These are phyloP conservation scores for Botrylloides violaceus DNA, from an alignment of 23 tunicate genomes.

Conservation along the genomic window DNA sequence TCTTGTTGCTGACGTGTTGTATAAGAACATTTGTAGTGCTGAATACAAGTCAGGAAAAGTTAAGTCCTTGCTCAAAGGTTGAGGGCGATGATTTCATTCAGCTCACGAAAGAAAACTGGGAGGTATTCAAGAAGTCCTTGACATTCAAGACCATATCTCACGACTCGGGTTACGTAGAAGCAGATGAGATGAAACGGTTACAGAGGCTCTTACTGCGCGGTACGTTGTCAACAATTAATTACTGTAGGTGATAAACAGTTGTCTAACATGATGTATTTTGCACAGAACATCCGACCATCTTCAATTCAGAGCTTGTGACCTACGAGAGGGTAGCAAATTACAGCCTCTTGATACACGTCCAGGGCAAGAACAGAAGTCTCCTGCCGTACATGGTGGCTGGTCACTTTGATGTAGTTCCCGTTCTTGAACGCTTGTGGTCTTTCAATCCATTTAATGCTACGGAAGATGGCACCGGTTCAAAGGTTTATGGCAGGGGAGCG, in stretches of 20 bases:
- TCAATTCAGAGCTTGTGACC: conserved; percentile 35
- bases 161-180: not conserved
- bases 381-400: conserved; percentile 55
- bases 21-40: not conserved
- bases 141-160: not conserved
- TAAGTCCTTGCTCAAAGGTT: not conserved
- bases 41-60: not conserved
- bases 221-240: not conserved
- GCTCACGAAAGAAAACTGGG: not conserved
- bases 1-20: not conserved
- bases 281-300: conserved; percentile 39
- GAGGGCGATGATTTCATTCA: not conserved
- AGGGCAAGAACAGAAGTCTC: conserved; percentile 31
- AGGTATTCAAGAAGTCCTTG: not conserved
- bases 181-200: not conserved
- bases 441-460: conserved; percentile 49
- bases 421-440: conserved; percentile 52
- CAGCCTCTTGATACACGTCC: conserved; percentile 53
- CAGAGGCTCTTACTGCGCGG: not conserved
- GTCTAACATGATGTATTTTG: not conserved
- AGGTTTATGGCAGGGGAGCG: conserved; percentile 71
- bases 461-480: conserved; percentile 26
- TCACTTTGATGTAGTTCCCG: conserved; percentile 83
- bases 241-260: not conserved
- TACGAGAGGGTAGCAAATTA: conserved; percentile 47